phyloP scores from a whole-genome alignment of 2,888 invertebrate genomes.

The Andrena marginata region DNA sequence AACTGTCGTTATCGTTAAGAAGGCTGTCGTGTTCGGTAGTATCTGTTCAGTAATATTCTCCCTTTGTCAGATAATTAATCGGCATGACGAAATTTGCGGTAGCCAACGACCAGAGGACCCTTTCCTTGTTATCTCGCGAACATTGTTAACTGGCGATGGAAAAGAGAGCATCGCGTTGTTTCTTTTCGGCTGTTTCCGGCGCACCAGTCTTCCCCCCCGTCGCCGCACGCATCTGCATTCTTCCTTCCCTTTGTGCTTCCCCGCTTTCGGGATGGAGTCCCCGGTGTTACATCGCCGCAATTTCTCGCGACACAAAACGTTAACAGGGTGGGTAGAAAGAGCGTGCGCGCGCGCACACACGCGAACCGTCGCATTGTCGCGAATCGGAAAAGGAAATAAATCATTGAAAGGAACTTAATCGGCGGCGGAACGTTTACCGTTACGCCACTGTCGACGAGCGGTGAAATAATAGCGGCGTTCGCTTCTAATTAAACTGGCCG shows the following conservation, averaged over 20 bases:
- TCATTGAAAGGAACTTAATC: slow-evolving; percentile 60
- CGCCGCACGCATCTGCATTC: background rate
- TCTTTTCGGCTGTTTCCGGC: slow-evolving; percentile 10
- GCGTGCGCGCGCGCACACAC: background rate
- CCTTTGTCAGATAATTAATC: background rate
- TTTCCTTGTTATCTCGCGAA: background rate
- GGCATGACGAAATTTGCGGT: background rate
- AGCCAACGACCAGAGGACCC: background rate
- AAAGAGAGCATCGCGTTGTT: slow-evolving; percentile 8
- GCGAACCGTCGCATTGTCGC: slow-evolving; percentile 32
- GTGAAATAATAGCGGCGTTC: slow-evolving; percentile 40
- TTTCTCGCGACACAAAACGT: slow-evolving; percentile 34
- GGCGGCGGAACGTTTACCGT: slow-evolving; percentile 51
- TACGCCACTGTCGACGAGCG: slow-evolving; percentile 13
- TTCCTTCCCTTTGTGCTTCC: background rate
- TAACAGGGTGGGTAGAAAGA: slow-evolving; percentile 4
- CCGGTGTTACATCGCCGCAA: slow-evolving; percentile 12
- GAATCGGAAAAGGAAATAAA: slow-evolving; percentile 59
- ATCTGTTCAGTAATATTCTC: background rate
- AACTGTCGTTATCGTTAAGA: background rate
- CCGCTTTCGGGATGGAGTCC: slow-evolving; percentile 21
- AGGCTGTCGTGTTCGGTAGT: too few relatives aligned
- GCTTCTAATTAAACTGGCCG: slow-evolving; percentile 57
- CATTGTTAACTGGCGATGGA: background rate
- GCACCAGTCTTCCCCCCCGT: background rate